Conservation (phyloP, 2,797 vertebrate genomes). For the Antrozous pallidus region DNA sequence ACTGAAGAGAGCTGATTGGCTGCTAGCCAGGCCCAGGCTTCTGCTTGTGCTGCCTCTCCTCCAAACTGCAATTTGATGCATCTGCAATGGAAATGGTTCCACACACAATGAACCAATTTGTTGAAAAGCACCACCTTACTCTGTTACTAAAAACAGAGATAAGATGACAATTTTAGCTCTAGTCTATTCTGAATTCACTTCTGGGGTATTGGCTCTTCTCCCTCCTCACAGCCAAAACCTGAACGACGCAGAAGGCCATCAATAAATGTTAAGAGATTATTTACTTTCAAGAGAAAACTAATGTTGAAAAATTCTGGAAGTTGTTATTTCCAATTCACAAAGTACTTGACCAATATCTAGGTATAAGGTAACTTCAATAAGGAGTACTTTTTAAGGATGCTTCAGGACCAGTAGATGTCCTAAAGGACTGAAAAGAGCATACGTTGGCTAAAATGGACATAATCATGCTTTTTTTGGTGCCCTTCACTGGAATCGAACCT, state of each 20-base stretch:
- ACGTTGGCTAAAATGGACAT: neutral
- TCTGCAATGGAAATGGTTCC: slow-evolving; percentile 77
- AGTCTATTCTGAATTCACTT: neutral
- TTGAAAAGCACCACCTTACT: neutral
- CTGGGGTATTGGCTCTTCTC: neutral
- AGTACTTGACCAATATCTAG: neutral
- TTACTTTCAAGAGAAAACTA: neutral
- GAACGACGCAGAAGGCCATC: neutral
- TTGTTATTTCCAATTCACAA: slow-evolving; percentile 19
- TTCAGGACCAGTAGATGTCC: neutral
- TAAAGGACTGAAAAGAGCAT: neutral
- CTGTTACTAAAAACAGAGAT: neutral
- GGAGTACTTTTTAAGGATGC: neutral
- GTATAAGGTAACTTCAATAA: neutral
- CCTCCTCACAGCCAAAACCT: neutral
- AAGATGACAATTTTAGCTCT: neutral
- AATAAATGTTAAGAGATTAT: neutral
- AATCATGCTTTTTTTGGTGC: neutral
- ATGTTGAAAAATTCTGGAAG: neutral
- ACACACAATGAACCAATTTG: neutral
- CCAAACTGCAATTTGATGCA: slow-evolving; percentile 94
- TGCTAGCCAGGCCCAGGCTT: slow-evolving; percentile 96
- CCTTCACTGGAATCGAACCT: no score
- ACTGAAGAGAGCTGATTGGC: slow-evolving; percentile 91
- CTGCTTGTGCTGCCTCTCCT: slow-evolving; percentile 88